A percentile compares a stretch with the other conserved stretches of the same genome.
Conservation (phyloP, 30 jellyfish, hydroid and myxozoan species). For the Aurelia aurita region DNA sequence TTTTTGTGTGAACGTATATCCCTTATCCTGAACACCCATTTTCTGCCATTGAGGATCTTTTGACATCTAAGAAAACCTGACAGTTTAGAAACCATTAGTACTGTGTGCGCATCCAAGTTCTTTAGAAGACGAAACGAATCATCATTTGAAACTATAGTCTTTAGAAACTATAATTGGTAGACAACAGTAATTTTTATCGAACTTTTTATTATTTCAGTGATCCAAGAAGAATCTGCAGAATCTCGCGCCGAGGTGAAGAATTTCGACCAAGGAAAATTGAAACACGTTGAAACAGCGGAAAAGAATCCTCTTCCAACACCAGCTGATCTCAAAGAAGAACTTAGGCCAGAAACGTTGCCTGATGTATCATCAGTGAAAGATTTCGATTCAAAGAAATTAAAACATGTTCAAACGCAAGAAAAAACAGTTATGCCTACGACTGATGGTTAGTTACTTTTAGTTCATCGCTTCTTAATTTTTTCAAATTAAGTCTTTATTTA, state of each 20-base stretch:
- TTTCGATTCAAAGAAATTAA: slow-evolving; percentile 60
- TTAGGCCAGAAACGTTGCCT: slow-evolving; percentile 82
- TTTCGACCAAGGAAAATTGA: slow-evolving; percentile 76
- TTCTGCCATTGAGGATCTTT: no score
- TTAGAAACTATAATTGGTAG: no score
- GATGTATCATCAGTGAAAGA: slow-evolving; percentile 82
- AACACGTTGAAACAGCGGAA: slow-evolving; percentile 90
- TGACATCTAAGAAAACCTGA: no score
- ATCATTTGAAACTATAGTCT: no score
- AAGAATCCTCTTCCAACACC: slow-evolving; percentile 88
- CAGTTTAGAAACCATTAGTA: no score
- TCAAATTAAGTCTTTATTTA: no score
- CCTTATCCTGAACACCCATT: no score
- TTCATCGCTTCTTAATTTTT: no score
- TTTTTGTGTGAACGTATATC: no score
- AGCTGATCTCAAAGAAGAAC: slow-evolving; percentile 80
- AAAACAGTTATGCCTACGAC: slow-evolving; percentile 82
- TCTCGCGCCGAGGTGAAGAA: slow-evolving; percentile 93
- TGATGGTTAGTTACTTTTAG: slow-evolving; percentile 68
- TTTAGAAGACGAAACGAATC: no score
- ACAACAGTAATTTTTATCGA: no score
- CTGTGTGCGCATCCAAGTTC: no score
- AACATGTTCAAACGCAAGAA: slow-evolving; percentile 88
- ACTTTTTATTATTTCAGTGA: slow-evolving; percentile 48
- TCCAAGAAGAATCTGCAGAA: slow-evolving; percentile 86